A percentile compares a stretch with the other conserved stretches of the same genome.
These are phyloP conservation scores for Melitaea athalia DNA, from an alignment of 2,888 invertebrate species.

Conservation along the genomic window DNA sequence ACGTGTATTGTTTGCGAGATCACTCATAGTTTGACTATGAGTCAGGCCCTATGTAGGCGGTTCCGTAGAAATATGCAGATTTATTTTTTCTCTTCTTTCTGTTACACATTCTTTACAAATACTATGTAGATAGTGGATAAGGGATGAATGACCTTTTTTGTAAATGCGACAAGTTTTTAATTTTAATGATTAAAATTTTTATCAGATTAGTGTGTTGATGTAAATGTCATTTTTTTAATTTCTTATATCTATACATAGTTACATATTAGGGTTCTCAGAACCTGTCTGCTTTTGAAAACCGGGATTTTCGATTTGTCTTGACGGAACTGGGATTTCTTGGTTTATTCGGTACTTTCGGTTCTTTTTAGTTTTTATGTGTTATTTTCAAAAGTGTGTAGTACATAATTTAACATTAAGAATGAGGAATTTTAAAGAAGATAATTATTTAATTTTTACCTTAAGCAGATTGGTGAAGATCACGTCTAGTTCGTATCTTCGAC, in stretches of 20 bases:
- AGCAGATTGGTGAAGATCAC: no score
- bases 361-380: no score
- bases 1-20: slow-evolving; percentile 14
- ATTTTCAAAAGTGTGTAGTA: no score
- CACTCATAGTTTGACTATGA: slow-evolving; percentile 28
- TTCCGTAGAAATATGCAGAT: slow-evolving; percentile 30
- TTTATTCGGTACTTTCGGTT: no score
- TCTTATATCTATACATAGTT: not conserved
- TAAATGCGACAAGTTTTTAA: slow-evolving; percentile 1
- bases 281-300: no score
- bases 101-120: slow-evolving; percentile 22
- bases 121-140: slow-evolving; percentile 11
- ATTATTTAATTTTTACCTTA: no score
- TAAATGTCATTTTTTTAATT: not conserved
- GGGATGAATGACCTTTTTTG: slow-evolving; percentile 18
- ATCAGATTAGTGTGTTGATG: not conserved
- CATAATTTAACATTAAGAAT: no score
- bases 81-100: slow-evolving; percentile 17
- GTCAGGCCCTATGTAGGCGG: slow-evolving; percentile 31
- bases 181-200: not conserved
- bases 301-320: no score
- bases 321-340: no score
- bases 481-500: no score
- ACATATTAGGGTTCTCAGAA: no score
- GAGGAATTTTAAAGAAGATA: no score